Evolutionary conservation across 2,888 invertebrate species (phyloP), one percentile per base, ranked within the genome.

Genomic region (Erannis defoliaria): DNA sequence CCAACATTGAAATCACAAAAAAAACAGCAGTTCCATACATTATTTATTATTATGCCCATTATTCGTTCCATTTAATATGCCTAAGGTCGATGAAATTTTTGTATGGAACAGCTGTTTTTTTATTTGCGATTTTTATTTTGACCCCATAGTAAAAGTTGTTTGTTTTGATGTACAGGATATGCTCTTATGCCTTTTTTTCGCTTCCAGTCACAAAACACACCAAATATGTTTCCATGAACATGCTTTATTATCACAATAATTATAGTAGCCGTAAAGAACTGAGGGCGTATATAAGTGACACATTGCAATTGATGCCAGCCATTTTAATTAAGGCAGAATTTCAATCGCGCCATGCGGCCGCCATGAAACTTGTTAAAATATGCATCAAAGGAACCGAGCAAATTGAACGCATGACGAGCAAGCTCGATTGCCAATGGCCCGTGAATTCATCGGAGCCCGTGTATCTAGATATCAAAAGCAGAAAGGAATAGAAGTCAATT

Each of bases 361-460:
- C 71, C 68, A 75, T 75, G 74, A 73, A 77, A 80, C 76, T 80
- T 80, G 79, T 76, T 83, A 78, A 81, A 84, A 84, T 82, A 84
- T 84, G 81, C 79, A 84, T 84, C 85, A 84, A 85, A 84, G 79
- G 80, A 81, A 78, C 55, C 69, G 67, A 66, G 71, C 62, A 78
- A 82, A 83, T 80, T 79, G 76, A 80, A 83, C 76, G 81, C 74
- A 80, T 80, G 75, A 76, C 76, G 73, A 68, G 71, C 76, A 74
- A 66, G 66, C 73, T 59, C 65, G 66, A 73, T 78, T 67, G 71
- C 73, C 71, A 73, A 74, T 80, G 75, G 68, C 73, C 72, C 74
- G 76, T 75, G 75, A 51, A 46, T 45, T 50, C 19, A 54, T 19
- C 42, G 35, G 8, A 19, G 43, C 55, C 50, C 5, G 33, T 33